phyloP scores from a whole-genome alignment of 2,888 invertebrate genomes.

The Exocentrus adspersus region DNA sequence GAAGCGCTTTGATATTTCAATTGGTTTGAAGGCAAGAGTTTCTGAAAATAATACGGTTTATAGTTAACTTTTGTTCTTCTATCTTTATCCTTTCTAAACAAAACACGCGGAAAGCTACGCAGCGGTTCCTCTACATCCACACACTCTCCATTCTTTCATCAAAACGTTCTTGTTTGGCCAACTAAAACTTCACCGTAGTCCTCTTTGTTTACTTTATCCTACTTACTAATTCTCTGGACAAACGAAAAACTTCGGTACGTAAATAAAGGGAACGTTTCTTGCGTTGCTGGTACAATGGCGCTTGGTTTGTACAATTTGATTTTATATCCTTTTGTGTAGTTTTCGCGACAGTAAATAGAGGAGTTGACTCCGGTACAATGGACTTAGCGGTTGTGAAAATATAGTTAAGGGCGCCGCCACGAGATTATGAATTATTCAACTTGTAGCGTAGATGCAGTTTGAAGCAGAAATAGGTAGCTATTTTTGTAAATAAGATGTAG shows the following conservation, averaged over 20 bases:
- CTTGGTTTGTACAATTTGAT: neutral
- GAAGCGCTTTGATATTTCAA: neutral
- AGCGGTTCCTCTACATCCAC: slow-evolving; percentile 5
- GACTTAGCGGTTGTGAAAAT: neutral
- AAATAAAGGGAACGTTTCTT: slow-evolving; percentile 9
- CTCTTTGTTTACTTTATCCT: slow-evolving; percentile 33
- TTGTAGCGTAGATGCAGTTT: too few species aligned
- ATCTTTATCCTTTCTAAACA: too few species aligned
- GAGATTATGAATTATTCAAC: too few species aligned
- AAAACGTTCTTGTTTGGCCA: slow-evolving; percentile 37
- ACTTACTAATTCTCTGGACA: slow-evolving; percentile 20
- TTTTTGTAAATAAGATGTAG: too few species aligned
- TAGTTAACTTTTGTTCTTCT: too few species aligned
- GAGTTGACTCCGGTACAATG: neutral
- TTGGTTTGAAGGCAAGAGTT: too few species aligned
- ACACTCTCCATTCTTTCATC: slow-evolving; percentile 10
- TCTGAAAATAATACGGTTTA: too few species aligned
- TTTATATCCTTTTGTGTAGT: neutral
- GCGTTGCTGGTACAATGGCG: neutral
- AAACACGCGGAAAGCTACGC: slow-evolving; percentile 9
- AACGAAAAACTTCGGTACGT: slow-evolving; percentile 10
- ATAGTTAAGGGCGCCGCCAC: too few species aligned
- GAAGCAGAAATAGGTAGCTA: too few species aligned
- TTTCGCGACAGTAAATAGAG: neutral
- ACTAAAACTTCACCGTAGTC: slow-evolving; percentile 41